Base-by-base conservation (phyloP, 2,888 invertebrate genomes). In the Lasioglossum zephyrum region DNA sequence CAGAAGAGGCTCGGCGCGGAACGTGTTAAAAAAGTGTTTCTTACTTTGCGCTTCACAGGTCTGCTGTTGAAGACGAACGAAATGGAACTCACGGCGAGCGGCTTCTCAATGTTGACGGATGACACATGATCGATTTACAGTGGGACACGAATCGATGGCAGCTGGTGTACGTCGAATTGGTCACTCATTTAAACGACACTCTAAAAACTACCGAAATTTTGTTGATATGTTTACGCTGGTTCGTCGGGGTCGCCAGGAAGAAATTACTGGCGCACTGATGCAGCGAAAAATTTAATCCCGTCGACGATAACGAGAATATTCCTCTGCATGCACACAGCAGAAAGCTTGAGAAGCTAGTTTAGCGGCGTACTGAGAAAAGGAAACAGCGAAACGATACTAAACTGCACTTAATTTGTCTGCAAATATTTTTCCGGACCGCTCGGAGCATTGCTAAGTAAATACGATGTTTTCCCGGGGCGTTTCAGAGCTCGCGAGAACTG, bases 101-200 rank as follows among this genome's bases (percentile, higher is more conserved):
- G 78, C 36, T 69, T 73, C 31, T 72, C 81, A 72, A 87, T 80
- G 87, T 31, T 79, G 57, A 49, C 74, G 39, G 81, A 90, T 83
- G 86, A 87, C 91, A 86, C 83, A 87, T 87, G 86, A 91, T 91
- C 90, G 89, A 91, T 91, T 88, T 77, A 70, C 73, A 66, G 73
- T 77, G n/a, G 49, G 49, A 81, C 47, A 57, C 57, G 77, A 81
- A 88, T 84, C 79, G 74, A 81, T 57, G 57, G 1, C 39, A 47
- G 76, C 63, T 77, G 63, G 57, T 53, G 79, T 87, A 79, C 87
- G 72, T 85, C 74, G 69, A 85, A 81, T 69, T 69, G 47, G 39
- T 69, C 36, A 18, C 69, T 77, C 72, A 82, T 90, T 92, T 91
- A 39, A 70, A 41, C 41, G 41, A n/a, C 11, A 5, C 22, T 70